A percentile compares a stretch with the other conserved stretches of the same genome.
phyloP scores from a whole-genome alignment of 2,797 vertebrate species.

The Myotis daubentonii region DNA sequence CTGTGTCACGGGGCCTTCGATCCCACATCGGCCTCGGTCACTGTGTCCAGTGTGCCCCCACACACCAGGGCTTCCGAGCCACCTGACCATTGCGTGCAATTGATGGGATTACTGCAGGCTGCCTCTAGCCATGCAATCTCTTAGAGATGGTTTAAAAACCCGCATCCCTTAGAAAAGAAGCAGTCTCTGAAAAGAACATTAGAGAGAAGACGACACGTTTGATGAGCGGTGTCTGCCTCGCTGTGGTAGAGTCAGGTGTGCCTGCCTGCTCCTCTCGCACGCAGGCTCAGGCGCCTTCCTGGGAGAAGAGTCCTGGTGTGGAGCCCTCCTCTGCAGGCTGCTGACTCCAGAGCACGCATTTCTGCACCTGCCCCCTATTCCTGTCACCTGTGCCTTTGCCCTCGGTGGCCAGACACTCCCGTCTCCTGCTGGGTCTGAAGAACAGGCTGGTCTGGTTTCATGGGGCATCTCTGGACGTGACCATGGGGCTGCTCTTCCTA shows the following conservation, averaged over 20 bases:
- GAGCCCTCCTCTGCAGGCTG: background rate
- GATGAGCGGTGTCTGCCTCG: background rate
- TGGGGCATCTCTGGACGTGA: background rate
- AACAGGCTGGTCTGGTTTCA: background rate
- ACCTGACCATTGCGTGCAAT: background rate
- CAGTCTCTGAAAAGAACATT: background rate
- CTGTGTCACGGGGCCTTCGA: background rate
- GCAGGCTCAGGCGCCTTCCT: background rate
- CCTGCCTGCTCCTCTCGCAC: fast-evolving
- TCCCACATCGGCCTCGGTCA: background rate
- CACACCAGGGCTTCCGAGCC: background rate
- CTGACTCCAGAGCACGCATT: background rate
- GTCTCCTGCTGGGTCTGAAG: background rate
- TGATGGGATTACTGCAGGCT: background rate
- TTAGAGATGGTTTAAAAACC: background rate
- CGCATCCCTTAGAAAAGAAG: background rate
- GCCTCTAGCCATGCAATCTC: background rate
- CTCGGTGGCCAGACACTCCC: background rate
- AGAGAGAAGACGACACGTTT: background rate
- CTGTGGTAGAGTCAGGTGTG: background rate
- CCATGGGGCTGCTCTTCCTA: background rate
- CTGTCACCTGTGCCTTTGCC: background rate
- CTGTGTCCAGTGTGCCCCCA: background rate
- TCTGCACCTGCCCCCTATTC: background rate
- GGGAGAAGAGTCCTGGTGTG: background rate